Percentiles rank a stretch among this genome's conserved stretches.
These are phyloP conservation scores for Shinisaurus crocodilurus DNA, from an alignment of 2,113 vertebrate species.

Conservation along the genomic window DNA sequence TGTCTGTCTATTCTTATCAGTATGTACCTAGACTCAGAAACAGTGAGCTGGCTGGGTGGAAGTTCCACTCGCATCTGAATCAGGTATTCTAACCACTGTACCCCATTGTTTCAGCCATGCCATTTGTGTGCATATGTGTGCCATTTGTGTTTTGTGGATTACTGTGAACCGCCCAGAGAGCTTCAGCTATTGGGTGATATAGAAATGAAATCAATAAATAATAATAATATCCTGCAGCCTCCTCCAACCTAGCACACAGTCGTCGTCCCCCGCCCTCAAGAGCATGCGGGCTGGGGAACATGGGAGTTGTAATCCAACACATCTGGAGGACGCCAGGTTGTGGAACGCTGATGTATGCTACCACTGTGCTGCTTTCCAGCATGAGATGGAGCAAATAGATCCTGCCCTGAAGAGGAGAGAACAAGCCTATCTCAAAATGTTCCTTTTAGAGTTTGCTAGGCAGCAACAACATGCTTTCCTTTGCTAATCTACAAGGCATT, in stretches of 20 bases:
- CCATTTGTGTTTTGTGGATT: too few relatives aligned
- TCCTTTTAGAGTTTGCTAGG: constrained; percentile 54
- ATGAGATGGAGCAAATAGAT: constrained; percentile 14
- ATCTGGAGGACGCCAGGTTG: too few relatives aligned
- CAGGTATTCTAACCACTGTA: neutral
- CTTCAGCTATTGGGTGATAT: too few relatives aligned
- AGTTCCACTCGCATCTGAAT: neutral
- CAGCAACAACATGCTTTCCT: constrained; percentile 37
- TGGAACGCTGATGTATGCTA: constrained; percentile 12
- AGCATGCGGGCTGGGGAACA: too few relatives aligned
- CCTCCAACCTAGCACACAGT: too few relatives aligned
- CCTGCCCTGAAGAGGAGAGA: constrained; percentile 53
- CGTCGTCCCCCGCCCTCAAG: too few relatives aligned
- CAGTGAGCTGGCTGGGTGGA: neutral
- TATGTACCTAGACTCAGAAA: neutral
- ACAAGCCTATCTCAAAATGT: constrained; percentile 50
- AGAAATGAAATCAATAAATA: too few relatives aligned
- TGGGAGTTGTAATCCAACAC: too few relatives aligned
- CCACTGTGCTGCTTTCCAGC: constrained; percentile 36
- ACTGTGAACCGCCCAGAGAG: too few relatives aligned
- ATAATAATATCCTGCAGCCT: too few relatives aligned
- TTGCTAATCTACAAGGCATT: constrained; percentile 12
- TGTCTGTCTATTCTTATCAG: neutral
- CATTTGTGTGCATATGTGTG: constrained; percentile 42
- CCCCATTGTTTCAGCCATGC: constrained; percentile 35